Percentiles rank a stretch among this genome's conserved stretches.
Conservation (phyloP, 2,888 invertebrate species). For the Branchellion lobata region DNA sequence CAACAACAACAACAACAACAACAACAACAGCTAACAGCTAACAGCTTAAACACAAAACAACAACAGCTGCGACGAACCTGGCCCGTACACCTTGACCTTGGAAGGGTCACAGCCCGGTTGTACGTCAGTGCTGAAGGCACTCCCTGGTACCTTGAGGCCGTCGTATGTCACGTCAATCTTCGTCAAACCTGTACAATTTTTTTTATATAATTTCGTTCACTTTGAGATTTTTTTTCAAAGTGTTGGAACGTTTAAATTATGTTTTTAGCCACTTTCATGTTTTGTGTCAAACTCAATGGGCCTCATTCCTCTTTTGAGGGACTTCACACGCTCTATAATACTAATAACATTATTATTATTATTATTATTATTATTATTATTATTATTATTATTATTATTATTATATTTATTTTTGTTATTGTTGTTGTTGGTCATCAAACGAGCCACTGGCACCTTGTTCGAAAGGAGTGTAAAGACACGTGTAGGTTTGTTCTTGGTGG, state of each 20-base stretch:
- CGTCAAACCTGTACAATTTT: slow-evolving; percentile 67
- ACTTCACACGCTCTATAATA: background rate
- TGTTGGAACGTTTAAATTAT: background rate
- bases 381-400: background rate
- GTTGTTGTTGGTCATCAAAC: background rate
- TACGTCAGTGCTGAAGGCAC: slow-evolving; percentile 78
- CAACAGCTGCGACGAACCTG: slow-evolving; percentile 62
- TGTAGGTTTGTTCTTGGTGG: slow-evolving; percentile 73
- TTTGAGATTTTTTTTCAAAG: background rate
- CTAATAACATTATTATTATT: background rate
- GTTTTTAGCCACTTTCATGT: too few species aligned
- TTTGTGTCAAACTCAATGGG: too few species aligned
- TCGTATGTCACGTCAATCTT: slow-evolving; percentile 80
- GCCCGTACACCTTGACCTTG: slow-evolving; percentile 78
- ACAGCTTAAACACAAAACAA: too few species aligned
- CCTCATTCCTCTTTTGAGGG: too few species aligned
- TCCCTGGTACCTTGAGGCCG: slow-evolving; percentile 77
- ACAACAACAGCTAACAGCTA: too few species aligned
- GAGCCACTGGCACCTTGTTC: slow-evolving; percentile 69
- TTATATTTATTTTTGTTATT: background rate
- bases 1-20: too few species aligned
- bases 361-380: background rate
- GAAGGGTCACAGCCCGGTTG: slow-evolving; percentile 76
- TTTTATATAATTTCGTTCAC: too few species aligned
- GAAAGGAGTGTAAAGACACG: slow-evolving; percentile 75